Base-by-base conservation (phyloP, 2,888 invertebrate genomes). In the Oligia latruncula region DNA sequence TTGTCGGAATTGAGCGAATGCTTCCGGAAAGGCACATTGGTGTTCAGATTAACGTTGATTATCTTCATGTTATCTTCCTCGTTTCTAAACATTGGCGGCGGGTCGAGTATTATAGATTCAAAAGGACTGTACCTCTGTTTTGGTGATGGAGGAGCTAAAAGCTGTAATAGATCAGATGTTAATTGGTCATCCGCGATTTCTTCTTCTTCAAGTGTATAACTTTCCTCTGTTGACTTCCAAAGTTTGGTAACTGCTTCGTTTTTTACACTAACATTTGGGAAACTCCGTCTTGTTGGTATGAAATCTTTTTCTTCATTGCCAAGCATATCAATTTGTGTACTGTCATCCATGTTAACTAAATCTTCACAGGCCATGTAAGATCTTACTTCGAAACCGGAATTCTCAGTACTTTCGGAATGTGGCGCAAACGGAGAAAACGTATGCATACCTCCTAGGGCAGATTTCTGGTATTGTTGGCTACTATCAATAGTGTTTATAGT, bases 321-420 rank as follows among this genome's bases (percentile, higher is more conserved):
- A 72, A 95, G 90, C 79, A 93, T 95, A 86, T 95, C 95, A 66
- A 98, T 96, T 92, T 96, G 97, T 17, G 96, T 96, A 92, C 97
- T 97, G 90, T 97, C 97, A 91, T 97, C 97, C 90, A 98, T 97
- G 93, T 97, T 97, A 20, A 97, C 97, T 84, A 98, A 94, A 95
- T 98, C 97, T 93, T 98, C 98, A 91, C 98, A 98, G 17, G 98
- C 98, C 94, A 97, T 97, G 87, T 97, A 97, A 35, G 97, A 92
- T 52, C 97, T 95, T 43, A 95, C 96, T 88, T 97, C 97, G 88
- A 97, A 97, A 88, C 97, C 97, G 70, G 97, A 97, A 90, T 97
- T 96, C 88, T 97, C 97, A 35, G 97, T 97, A 86, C 96, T 97
- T 92, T 97, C 97, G 83, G 98, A 98, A 93, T 97, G 97, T 94